Evolutionary conservation across 2,797 vertebrate genomes (phyloP).

Genomic region (Hozukius guyotensis): DNA sequence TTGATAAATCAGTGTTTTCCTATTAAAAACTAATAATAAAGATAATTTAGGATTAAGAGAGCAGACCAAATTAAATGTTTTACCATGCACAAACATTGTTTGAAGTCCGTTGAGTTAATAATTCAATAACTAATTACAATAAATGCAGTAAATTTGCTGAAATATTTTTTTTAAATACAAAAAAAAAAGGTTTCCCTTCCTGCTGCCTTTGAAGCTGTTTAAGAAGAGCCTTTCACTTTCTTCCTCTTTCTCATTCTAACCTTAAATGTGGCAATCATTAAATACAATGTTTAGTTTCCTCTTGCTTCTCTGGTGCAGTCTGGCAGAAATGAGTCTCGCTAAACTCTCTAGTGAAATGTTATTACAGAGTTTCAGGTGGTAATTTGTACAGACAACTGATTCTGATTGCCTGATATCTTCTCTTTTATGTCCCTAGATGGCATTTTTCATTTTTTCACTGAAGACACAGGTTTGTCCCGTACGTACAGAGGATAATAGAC

Average conservation of each 20-base stretch:
- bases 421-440: slow-evolving; percentile 73
- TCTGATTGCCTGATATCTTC: slow-evolving; percentile 66
- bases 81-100: background rate
- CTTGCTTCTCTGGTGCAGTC: background rate
- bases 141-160: background rate
- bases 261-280: slow-evolving; percentile 4
- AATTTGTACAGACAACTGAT: slow-evolving; percentile 48
- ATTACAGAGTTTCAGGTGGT: slow-evolving; percentile 15
- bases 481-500: slow-evolving; percentile 56
- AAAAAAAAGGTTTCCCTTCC: background rate
- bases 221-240: background rate
- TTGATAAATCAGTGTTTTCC: background rate
- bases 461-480: slow-evolving; percentile 81
- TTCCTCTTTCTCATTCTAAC: background rate
- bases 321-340: slow-evolving; percentile 16
- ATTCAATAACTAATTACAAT: background rate
- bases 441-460: slow-evolving; percentile 76
- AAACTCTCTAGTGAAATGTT: slow-evolving; percentile 26
- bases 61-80: background rate
- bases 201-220: background rate
- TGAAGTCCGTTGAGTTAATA: background rate
- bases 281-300: slow-evolving; percentile 5
- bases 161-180: background rate
- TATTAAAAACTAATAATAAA: too few species aligned
- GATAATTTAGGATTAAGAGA: background rate